Base-by-base conservation (phyloP, 1,140 invertebrate species). In the Melitaea cinxia region DNA sequence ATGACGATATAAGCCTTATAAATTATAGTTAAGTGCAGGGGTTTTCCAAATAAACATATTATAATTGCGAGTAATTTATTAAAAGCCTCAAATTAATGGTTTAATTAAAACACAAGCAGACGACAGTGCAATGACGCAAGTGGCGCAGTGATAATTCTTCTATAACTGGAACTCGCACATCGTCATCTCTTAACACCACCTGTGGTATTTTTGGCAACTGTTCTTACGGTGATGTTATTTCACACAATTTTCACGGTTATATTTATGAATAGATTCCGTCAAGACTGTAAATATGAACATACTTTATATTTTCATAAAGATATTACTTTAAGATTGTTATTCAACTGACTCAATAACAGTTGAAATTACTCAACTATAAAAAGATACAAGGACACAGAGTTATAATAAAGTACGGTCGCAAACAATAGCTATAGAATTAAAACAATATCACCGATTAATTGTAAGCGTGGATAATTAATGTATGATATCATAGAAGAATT, bases 141-240 rank as follows among this genome's bases (percentile, higher is more conserved):
- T 28, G 23, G 42, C n/a, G 21, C 26, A 55, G 42, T 56, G 53
- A 64, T 57, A 57, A 64, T 64, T 64, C 26, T 37, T 47, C 61
- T 56, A 50, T 64, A 64, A 56, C 24, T 64, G 61, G 61, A 60
- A 24, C 47, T 26, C 47, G 30, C 23, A 28, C 52, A 60, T 60
- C 45, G 45, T 60, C 57, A 60, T 52, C 30, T 60, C 30, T 60
- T 60, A 60, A 26, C 54, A 28, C 54, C 54, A n/a, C 33, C 33
- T 37, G 45, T 35, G 52, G 24, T 60, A 52, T 60, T 60, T 60
- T 60, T 60, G 57, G 57, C 57, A 50, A 37, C 28, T 4, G 21
- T 30, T 60, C 28, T 21, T 50, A 37, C 28, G 47, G 1, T 15
- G 12, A 56, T 39, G 28, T 57, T 57, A 57, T 57, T 57, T 30